Base-by-base conservation (phyloP, 2,797 vertebrate genomes). In the Chloroceryle inda region DNA sequence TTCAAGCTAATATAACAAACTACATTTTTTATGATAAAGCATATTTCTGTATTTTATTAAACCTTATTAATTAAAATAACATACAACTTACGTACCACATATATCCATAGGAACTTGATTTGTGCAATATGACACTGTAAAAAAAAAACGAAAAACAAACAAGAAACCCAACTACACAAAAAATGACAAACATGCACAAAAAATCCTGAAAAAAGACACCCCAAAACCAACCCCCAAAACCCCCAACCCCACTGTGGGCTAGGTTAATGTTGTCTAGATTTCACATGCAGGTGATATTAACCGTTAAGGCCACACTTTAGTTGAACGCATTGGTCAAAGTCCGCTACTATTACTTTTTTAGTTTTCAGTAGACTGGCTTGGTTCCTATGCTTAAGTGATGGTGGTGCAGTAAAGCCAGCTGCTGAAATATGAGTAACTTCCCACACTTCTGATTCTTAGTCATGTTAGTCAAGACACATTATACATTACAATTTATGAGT, bases 401-500 rank as follows among this genome's bases (percentile, higher is more conserved):
- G 40, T 63, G 42, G 44, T 47, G 31, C 69, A 50, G 67, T 44
- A 58, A 33, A 72, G 17, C 35, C 58, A 44, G 44, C 31, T 82
- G 53, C n/a, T 89, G 45, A 26, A 72, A n/a, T 11, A 17, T 6
- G 27, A 91, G 19, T 63, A 10, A 66, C 58, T 89, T 56, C 13
- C 15, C 47, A 50, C 37, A 87, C 73, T 68, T 53, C 42, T 83
- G 64, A n/a, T 78, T 56, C 68, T 55, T 58, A n/a, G 49, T 81
- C 50, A 9, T 26, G 37, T 24, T 45, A 66, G 61, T 66, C 37
- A 96, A 94, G 97, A 69, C 52, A 86, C 94, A 92, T 96, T 95
- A 85, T 67, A 72, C 84, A 49, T 93, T 62, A 33, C 96, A 91
- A 89, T 58, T 88, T 94, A 91, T 88, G 85, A 95, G 79, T 92